Evolutionary conservation across 2,888 invertebrate genomes (phyloP), one percentile per base, ranked within the genome.

Genomic region (Nephrotoma appendiculata): DNA sequence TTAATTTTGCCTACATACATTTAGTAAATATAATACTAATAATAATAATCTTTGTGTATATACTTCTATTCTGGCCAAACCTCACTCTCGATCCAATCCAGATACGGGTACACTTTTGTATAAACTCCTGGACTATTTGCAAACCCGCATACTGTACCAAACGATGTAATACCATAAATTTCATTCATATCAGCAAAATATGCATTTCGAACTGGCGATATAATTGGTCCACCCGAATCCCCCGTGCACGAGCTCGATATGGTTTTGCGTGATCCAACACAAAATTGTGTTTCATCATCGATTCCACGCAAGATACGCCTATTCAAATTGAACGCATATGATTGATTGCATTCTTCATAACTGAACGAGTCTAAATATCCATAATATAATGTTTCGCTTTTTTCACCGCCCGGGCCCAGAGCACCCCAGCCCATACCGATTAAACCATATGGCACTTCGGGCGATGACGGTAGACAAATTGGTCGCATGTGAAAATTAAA

Each of bases 351-450:
- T 7, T 88, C 88, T 0, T 83, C 44, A 44, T 85, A 43, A 7
- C n/a, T 19, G 19, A 15, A 85, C 1, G 15, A 2, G 6, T 42
- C n/a, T 43, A 85, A 44, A 15, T 44, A 2, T 7, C 42, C 44
- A 19, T 44, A 19, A 43, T 43, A 44, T 1, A 85, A 12, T 15
- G 42, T 42, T 12, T 85, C 85, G 15, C 43, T 85, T 19, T n/a
- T 15, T 11, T 6, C 3, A 5, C 89, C 88, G 6, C 89, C 88
- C 41, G 89, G 90, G 1, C 89, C 89, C 0, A 90, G 91, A n/a
- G 90, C 89, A 2, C 93, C 93, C 93, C 93, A 93, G 48, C 93
- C 93, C 7, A 92, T 90, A 12, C 92, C 92, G 1, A 91, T 90
- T 41, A 42, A 84, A 31, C 5, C 31, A 12, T 84, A 41, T 42